Evolutionary conservation across 2,113 vertebrate genomes (phyloP).

Genomic region (Myrmophylax atrothorax): DNA sequence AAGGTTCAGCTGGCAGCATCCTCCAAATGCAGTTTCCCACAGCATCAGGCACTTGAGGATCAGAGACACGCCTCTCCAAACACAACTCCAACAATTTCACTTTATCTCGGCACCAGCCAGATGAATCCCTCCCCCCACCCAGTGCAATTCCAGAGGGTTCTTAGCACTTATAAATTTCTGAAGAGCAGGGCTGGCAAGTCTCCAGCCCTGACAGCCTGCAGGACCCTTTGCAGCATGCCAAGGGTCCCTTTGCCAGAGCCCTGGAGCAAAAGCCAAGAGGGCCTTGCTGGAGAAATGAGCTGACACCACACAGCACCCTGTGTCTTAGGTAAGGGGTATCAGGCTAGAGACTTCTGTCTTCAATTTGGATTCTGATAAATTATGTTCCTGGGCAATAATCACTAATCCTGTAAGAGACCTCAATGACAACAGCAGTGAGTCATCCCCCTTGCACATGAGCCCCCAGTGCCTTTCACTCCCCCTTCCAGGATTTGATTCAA

Average conservation of each 20-base stretch:
- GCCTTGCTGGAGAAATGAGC: not conserved
- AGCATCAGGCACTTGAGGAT: not conserved
- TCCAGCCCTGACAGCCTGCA: not conserved
- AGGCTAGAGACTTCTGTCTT: not conserved
- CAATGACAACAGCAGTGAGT: not conserved
- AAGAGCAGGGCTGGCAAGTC: not conserved
- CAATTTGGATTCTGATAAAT: not conserved
- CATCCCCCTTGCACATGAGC: not conserved
- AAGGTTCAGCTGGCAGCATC: not conserved
- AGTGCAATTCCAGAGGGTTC: fast-evolving
- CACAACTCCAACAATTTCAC: not conserved
- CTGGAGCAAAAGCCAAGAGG: not conserved
- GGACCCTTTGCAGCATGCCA: not conserved
- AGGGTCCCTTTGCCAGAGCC: not conserved
- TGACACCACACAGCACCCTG: not conserved
- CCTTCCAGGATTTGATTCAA: not conserved
- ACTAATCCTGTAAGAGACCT: not conserved
- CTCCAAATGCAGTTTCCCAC: not conserved
- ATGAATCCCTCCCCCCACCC: fast-evolving
- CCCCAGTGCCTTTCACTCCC: not conserved
- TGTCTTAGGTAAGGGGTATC: not conserved
- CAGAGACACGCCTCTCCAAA: not conserved
- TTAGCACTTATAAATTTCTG: fast-evolving
- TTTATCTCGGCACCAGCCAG: not conserved
- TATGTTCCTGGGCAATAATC: not conserved